Base-by-base conservation (phyloP, 2,113 vertebrate genomes). In the Thermophis baileyi region DNA sequence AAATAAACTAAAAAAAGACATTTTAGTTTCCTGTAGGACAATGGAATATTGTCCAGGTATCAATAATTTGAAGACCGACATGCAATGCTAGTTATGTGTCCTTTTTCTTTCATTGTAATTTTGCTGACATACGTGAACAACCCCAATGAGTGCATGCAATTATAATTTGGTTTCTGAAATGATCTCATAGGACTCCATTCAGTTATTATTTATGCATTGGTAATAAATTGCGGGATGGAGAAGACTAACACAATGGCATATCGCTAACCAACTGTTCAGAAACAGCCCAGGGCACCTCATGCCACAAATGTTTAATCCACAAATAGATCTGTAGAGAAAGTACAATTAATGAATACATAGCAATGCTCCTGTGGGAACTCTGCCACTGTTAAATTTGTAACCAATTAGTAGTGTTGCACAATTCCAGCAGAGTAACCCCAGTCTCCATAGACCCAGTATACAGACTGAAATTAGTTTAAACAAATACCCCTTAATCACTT, bases 401-500 rank as follows among this genome's bases (percentile, higher is more conserved):
- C 97, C 97, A 98, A 98, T 98, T 98, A 98, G 97, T 97, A 94
- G 96, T 97, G 97, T 98, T 97, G 97, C 96, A 97, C 97, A 97
- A 97, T 98, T 97, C 97, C 96, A 94, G 97, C 98, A 97, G 97
- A 97, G 97, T 97, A 98, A 97, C 97, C 95, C 97, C 95, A 96
- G 97, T 97, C 97, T 98, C 98, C 97, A 97, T 97, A 98, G 97
- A 97, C 95, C 85, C 0, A 20, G 95, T 96, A 97, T 96, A 98
- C 94, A 97, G 97, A 95, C 96, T 97, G 97, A 98, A 98, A 98
- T 98, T 98, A 98, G 97, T 97, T 97, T 95, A 98, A 97, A 98
- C 97, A 98, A 98, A 98, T 97, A 97, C 97, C 97, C 96, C 97
- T 98, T 98, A 98, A 98, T 98, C 98, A 97, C 96, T 96, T 50